Base-by-base conservation (phyloP, 1,140 invertebrate genomes). In the Nilaparvata lugens region DNA sequence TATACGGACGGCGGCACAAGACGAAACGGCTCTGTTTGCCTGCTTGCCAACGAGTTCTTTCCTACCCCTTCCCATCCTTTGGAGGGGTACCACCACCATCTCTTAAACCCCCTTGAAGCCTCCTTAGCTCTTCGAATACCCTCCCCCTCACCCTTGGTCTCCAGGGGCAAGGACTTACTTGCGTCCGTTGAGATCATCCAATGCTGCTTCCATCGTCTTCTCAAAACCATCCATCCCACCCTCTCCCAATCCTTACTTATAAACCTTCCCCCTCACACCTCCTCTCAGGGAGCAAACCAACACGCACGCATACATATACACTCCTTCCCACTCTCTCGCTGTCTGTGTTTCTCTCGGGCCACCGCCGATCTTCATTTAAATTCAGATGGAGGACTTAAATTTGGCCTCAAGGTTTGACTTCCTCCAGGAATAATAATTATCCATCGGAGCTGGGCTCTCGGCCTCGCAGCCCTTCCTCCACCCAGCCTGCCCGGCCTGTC, bases 331-430 rank as follows among this genome's bases (percentile, higher is more conserved):
- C 31, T 9, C 31, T 35, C 31, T 35, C 9, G 7, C 31, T 9
- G 7, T 35, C 31, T 35, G 4, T 35, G 31, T 35, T 35, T 35
- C 31, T 35, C 31, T 35, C 9, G 31, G 31, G 31, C 31, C 31
- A 28, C 53, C 18, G 18, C 21, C 25, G 28, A 25, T 56, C 35
- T 56, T 56, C 53, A 56, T 56, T 56, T 56, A 56, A 56, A 56
- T 56, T 56, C 35, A 56, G 53, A 56, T 56, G 53, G 35, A 28
- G 19, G 53, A 28, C 53, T 56, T 48, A 23, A 48, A 48, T 48
- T 48, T 48, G 45, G 45, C 45, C 45, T 48, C 45, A 48, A 48
- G 45, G 45, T 48, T 48, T 48, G 45, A 48, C 45, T 48, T 48
- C 45, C 45, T 48, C 45, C 45, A 48, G 16, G 45, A 48, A 48